phyloP scores from a whole-genome alignment of 2,888 invertebrate species.

The Lasioglossum marginatum region DNA sequence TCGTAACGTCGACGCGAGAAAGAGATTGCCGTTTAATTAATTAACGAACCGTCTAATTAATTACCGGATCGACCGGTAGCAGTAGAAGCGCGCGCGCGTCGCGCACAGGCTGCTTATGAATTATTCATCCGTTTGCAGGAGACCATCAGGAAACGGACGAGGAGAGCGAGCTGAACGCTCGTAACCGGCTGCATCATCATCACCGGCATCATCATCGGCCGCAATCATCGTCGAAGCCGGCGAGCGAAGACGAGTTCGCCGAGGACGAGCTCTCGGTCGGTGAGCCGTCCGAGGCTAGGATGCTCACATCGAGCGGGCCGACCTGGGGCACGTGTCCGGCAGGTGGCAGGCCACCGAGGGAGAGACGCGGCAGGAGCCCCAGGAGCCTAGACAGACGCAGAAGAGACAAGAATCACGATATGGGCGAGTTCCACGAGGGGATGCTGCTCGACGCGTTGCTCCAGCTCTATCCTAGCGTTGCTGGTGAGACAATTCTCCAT shows the following conservation, averaged over 20 bases:
- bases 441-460: conserved; percentile 90
- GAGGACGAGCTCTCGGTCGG: conserved; percentile 90
- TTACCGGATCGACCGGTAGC: conserved; percentile 6
- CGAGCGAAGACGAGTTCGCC: conserved; percentile 94
- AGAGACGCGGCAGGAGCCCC: conserved; percentile 85
- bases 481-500: conserved; percentile 83
- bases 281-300: conserved; percentile 81
- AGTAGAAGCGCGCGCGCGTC: neutral
- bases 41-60: conserved; percentile 50
- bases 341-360: conserved; percentile 87
- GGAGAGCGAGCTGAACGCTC: conserved; percentile 79
- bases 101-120: conserved; percentile 42
- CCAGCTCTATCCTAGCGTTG: conserved; percentile 90
- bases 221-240: conserved; percentile 82
- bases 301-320: conserved; percentile 86
- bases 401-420: conserved; percentile 86
- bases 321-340: conserved; percentile 87
- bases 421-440: conserved; percentile 92
- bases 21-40: conserved; percentile 54
- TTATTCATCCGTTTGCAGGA: conserved; percentile 69
- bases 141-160: conserved; percentile 81
- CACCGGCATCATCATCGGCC: conserved; percentile 78
- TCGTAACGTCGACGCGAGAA: conserved; percentile 46
- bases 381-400: conserved; percentile 84
- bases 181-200: conserved; percentile 79